These are phyloP conservation scores for Drosophila basisetae DNA, from an alignment of 2,888 invertebrate species.

Conservation along the genomic window DNA sequence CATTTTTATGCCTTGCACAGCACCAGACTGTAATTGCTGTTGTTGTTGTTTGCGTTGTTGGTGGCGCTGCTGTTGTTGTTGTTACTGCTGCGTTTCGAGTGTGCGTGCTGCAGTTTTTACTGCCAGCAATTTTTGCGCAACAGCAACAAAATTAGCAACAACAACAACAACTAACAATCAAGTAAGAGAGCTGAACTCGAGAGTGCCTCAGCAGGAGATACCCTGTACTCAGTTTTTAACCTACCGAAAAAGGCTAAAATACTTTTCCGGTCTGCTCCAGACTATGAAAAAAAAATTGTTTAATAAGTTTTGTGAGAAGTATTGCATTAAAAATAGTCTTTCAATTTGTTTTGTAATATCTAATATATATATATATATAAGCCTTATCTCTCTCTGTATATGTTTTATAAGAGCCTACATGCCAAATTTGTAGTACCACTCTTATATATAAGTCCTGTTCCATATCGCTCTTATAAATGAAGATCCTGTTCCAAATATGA, in stretches of 20 bases:
- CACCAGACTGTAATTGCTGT: slow-evolving; percentile 47
- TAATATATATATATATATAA: neutral
- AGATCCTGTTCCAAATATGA: neutral
- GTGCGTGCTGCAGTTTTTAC: slow-evolving; percentile 80
- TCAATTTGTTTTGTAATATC: neutral
- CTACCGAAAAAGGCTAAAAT: neutral
- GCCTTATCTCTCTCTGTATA: neutral
- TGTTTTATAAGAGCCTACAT: neutral
- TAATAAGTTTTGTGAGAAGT: neutral
- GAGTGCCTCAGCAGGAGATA: neutral
- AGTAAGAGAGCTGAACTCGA: neutral
- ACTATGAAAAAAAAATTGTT: neutral
- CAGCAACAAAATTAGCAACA: slow-evolving; percentile 20
- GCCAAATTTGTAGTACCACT: neutral
- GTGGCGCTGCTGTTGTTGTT: slow-evolving; percentile 57
- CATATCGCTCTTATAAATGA: neutral
- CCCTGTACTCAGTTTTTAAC: neutral
- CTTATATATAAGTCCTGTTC: neutral
- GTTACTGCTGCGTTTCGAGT: slow-evolving; percentile 62
- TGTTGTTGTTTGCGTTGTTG: slow-evolving; percentile 27
- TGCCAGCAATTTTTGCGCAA: slow-evolving; percentile 56
- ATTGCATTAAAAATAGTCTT: neutral
- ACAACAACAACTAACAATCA: slow-evolving; percentile 13
- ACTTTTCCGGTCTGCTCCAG: neutral
- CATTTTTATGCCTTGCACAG: slow-evolving; percentile 62